Base-by-base conservation (phyloP, 2,113 vertebrate genomes). In the Passer montanus region DNA sequence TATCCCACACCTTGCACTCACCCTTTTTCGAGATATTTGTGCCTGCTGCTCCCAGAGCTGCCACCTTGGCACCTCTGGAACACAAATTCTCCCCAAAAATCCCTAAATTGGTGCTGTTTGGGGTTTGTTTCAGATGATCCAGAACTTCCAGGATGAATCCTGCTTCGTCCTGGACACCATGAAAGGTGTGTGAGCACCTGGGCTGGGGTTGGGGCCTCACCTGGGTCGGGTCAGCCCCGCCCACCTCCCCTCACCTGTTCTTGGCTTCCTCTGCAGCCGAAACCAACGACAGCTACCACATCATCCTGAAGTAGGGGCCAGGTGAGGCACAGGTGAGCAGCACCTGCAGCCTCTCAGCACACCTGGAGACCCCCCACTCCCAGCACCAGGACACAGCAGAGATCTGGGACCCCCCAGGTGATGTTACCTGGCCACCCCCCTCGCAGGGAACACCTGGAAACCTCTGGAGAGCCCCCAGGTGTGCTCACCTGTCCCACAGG, bases 131-230 rank as follows among this genome's bases (percentile, higher is more conserved):
- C 82, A 84, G 82, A 84, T 84, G 82, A 84, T 84, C 82, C 82
- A 84, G 49, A 84, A 84, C 59, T 74, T 84, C 41, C 82, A 64
- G 69, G 69, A 74, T 11, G 82, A 84, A 8, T 84, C 82, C n/a
- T 84, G 82, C 82, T 84, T 84, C 6, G 69, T 84, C 7, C 69
- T 84, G 81, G 81, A 73, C 59, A 74, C 81, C 69, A 39, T 74
- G 59, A 84, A 84, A 74, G 81, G 81, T 84, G 49, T 1, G 58
- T 84, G 69, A 4, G 18, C 39, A 55, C 59, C 69, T 39, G 69
- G 28, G 33, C 58, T 33, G 10, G 26, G 1, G 26, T 2, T 8
- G 3, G 81, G 68, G 58, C 11, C 81, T 1, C 58, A 37, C 33
- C 68, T 63, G 81, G 1, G 27, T 3, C 39, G 9, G 8, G 0